Evolutionary conservation across 2,797 vertebrate species (phyloP).

Genomic region (Ctenosaura bakeri): DNA sequence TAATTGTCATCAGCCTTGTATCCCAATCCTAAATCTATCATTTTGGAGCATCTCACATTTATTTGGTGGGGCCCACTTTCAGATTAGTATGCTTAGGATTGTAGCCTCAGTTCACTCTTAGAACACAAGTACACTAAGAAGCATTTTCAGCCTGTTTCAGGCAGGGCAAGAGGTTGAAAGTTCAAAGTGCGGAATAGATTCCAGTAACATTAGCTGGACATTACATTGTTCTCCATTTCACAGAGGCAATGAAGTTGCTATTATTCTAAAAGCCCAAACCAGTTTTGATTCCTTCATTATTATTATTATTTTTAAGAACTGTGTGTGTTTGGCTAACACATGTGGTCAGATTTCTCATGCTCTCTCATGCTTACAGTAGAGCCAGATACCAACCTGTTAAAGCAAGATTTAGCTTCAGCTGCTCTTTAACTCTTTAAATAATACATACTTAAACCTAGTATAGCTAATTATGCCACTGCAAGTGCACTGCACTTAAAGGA

Average conservation of each 20-base stretch:
- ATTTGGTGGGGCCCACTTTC: conserved; percentile 4
- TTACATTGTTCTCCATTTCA: neutral
- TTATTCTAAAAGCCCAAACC: neutral
- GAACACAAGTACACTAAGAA: conserved; percentile 62
- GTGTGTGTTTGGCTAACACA: neutral
- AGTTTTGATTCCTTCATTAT: neutral
- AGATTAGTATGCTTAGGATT: conserved; percentile 10
- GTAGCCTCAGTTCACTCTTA: conserved; percentile 49
- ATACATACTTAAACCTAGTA: neutral
- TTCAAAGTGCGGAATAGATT: conserved; percentile 58
- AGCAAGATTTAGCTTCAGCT: neutral
- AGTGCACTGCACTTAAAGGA: neutral
- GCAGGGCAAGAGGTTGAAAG: conserved; percentile 34
- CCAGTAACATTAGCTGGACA: conserved; percentile 49
- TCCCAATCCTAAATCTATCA: conserved; percentile 4
- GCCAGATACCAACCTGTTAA: neutral
- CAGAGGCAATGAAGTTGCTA: neutral
- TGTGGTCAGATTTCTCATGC: neutral
- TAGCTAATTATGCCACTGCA: neutral
- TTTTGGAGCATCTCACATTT: conserved; percentile 16
- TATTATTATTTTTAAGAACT: neutral
- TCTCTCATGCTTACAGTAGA: neutral
- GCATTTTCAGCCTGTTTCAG: conserved; percentile 24
- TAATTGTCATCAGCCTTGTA: conserved; percentile 69
- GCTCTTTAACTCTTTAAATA: conserved; percentile 9